Percentiles rank a stretch among this genome's conserved stretches.
phyloP scores from a whole-genome alignment of 2,888 invertebrate species.

The Notodonta dromedarius region DNA sequence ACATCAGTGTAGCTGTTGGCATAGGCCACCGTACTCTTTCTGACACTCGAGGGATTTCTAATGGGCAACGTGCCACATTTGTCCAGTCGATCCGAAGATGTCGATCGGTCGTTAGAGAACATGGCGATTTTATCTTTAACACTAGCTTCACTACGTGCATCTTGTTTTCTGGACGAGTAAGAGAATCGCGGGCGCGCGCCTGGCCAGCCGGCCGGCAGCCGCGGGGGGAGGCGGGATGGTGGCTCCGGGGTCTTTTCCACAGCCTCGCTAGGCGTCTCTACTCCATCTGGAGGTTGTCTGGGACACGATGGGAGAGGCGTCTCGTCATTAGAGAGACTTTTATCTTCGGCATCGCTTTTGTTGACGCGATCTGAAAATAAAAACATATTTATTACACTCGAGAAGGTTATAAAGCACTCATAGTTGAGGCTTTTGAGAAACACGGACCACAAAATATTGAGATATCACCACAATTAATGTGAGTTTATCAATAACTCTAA shows the following conservation, averaged over 20 bases:
- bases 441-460: no score
- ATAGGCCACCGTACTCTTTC: slow-evolving; percentile 61
- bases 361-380: slow-evolving; percentile 72
- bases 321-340: slow-evolving; percentile 79
- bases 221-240: slow-evolving; percentile 67
- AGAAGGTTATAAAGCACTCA: not conserved
- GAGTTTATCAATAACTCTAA: no score
- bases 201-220: slow-evolving; percentile 60
- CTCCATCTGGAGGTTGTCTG: slow-evolving; percentile 92
- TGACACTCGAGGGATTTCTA: slow-evolving; percentile 55
- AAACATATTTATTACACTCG: slow-evolving; percentile 9
- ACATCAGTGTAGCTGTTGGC: slow-evolving; percentile 63
- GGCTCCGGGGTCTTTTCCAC: slow-evolving; percentile 82
- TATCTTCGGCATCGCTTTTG: slow-evolving; percentile 78
- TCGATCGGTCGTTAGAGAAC: slow-evolving; percentile 86
- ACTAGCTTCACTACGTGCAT: slow-evolving; percentile 91
- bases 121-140: slow-evolving; percentile 94
- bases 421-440: not conserved
- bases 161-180: slow-evolving; percentile 86
- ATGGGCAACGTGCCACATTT: slow-evolving; percentile 73
- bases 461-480: no score
- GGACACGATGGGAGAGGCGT: slow-evolving; percentile 84
- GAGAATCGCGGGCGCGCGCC: slow-evolving; percentile 65
- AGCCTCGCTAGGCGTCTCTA: slow-evolving; percentile 90
- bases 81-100: slow-evolving; percentile 70